A percentile compares a stretch with the other conserved stretches of the same genome.
phyloP scores from a whole-genome alignment of 2,113 vertebrate genomes.

The Falcunculus frontatus region DNA sequence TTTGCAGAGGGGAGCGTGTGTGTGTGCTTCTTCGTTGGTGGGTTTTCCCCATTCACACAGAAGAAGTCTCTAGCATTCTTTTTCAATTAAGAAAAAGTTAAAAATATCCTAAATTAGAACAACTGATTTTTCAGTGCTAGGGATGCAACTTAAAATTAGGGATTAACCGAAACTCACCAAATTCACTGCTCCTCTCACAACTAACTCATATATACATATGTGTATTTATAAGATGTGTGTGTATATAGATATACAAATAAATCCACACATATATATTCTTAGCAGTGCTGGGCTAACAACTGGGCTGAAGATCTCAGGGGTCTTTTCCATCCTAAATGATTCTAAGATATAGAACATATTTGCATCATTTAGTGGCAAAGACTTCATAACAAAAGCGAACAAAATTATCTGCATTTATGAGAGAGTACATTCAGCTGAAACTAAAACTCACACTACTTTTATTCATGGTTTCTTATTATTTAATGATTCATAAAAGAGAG shows the following conservation, averaged over 20 bases:
- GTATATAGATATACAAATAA: not conserved
- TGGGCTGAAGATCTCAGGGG: not conserved
- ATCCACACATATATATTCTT: not conserved
- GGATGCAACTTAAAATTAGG: not conserved
- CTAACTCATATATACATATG: not conserved
- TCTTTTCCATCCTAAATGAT: not conserved
- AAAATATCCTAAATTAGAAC: not conserved
- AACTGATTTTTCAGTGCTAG: not conserved
- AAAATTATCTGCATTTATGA: not conserved
- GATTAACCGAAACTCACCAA: not conserved
- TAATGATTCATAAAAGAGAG: not conserved
- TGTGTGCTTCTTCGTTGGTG: not conserved
- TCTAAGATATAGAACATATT: not conserved
- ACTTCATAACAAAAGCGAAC: not conserved
- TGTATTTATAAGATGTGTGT: fast-evolving
- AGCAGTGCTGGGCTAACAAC: not conserved
- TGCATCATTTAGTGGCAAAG: not conserved
- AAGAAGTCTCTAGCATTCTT: not conserved
- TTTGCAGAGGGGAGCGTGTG: not conserved
- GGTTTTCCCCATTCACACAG: not conserved
- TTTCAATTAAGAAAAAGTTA: not conserved
- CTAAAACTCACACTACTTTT: not conserved
- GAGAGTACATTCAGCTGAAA: not conserved
- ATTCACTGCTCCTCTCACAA: not conserved
- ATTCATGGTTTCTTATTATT: not conserved